Evolutionary conservation across 2,888 invertebrate genomes (phyloP), one percentile per base, ranked within the genome.

Genomic region (Plagiodera versicolora): DNA sequence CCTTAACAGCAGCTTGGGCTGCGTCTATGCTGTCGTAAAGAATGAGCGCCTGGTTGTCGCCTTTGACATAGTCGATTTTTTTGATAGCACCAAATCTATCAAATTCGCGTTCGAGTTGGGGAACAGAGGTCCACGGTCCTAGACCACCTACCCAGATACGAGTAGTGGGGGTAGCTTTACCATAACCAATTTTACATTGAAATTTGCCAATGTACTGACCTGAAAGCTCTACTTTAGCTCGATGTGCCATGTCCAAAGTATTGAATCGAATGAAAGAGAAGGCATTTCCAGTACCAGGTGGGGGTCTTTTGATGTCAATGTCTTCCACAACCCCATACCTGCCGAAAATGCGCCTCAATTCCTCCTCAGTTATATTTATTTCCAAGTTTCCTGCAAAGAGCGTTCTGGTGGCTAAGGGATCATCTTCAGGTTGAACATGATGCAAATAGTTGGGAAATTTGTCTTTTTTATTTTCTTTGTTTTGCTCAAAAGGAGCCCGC

Each of bases 121-220:
- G 92, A 32, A 94, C 89, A 1, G 94, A 95, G 1, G 97, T 94
- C 98, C 98, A 97, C 0, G 94, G 92, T 0, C 98, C 98, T 6
- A 98, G 83, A 17, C 98, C 97, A 53, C 99, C 99, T 0, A 99
- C 94, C 98, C 98, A 99, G 59, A 99, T 92, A 60, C 95, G 87
- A 8, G 95, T 94, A 0, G 98, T 97, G 0, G 98, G 95, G n/a
- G 95, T 95, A 0, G 95, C 95, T 82, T 99, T 99, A 1, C 98
- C 99, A 81, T 98, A 99, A 11, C 98, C 98, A 77, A 99, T 98
- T 82, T 99, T 98, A 80, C 98, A 97, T 81, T 97, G 95, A 77
- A 97, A 97, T 81, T 97, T 96, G 3, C 98, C 98, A 79, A 98
- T 96, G 76, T 96, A 96, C 76, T 97, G 95, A 0, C 98, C 98